Evolutionary conservation across 2,113 vertebrate genomes (phyloP).

Genomic region (Enhydra lutris): DNA sequence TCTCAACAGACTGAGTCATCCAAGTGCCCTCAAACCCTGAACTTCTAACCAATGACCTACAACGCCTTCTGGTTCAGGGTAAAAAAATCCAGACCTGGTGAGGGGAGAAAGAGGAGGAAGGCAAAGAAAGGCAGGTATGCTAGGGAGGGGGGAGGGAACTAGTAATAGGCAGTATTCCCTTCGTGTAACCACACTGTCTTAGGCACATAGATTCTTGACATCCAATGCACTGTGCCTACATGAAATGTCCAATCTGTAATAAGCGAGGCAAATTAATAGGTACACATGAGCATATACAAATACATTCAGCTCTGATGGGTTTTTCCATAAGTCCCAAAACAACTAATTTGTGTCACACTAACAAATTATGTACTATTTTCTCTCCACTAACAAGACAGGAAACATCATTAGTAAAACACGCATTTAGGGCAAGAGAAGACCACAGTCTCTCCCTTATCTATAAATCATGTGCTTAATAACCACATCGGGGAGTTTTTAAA

Average conservation of each 20-base stretch:
- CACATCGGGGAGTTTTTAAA: background rate
- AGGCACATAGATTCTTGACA: background rate
- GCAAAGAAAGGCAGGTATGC: background rate
- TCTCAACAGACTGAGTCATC: background rate
- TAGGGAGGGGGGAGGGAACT: accelerated
- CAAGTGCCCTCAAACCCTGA: background rate
- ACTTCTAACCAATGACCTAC: background rate
- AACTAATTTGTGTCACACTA: background rate
- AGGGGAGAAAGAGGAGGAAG: background rate
- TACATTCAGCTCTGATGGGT: background rate
- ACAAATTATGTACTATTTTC: constrained; percentile 44
- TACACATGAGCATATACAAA: background rate
- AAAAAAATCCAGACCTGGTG: background rate
- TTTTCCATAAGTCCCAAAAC: constrained; percentile 11
- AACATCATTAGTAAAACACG: constrained; percentile 3
- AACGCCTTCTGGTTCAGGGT: background rate
- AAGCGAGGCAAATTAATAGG: background rate
- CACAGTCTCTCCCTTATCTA: background rate
- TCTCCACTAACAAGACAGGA: background rate
- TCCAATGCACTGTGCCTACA: background rate
- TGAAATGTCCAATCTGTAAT: background rate
- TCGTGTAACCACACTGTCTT: background rate
- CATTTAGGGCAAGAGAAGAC: constrained; percentile 19
- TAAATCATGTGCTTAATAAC: constrained; percentile 21
- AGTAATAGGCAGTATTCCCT: background rate